Conservation (phyloP, 2,888 invertebrate species). For the Bellardia pandia region DNA sequence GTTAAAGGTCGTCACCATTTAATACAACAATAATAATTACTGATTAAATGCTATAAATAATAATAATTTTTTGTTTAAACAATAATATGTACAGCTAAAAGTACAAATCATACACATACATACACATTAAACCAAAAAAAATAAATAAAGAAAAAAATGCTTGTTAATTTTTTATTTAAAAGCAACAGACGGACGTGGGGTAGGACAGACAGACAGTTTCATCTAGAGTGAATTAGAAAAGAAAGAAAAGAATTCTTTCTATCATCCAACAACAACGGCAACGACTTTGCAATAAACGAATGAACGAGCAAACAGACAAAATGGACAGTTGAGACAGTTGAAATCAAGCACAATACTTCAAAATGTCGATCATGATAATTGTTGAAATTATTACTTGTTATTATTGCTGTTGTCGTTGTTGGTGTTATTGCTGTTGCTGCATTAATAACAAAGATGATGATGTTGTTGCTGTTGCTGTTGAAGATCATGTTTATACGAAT, state of each 20-base stretch:
- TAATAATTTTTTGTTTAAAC: conserved; percentile 36
- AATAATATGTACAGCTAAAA: conserved; percentile 43
- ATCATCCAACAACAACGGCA: conserved; percentile 9
- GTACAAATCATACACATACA: conserved; percentile 37
- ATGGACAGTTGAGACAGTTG: conserved; percentile 73
- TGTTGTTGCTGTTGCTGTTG: conserved; percentile 48
- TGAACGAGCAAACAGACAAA: conserved; percentile 54
- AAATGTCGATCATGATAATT: conserved; percentile 74
- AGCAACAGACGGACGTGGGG: conserved; percentile 29
- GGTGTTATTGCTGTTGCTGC: conserved; percentile 34
- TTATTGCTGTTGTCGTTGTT: conserved; percentile 32
- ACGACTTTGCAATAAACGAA: conserved; percentile 10
- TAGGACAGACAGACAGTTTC: background rate
- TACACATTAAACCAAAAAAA: conserved; percentile 9
- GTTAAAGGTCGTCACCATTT: conserved; percentile 81
- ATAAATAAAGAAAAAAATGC: conserved; percentile 4
- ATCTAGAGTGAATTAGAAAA: conserved; percentile 51
- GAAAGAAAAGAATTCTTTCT: conserved; percentile 48
- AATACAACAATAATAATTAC: conserved; percentile 82
- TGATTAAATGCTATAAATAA: conserved; percentile 80
- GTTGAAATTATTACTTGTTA: conserved; percentile 66
- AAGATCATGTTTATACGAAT: conserved; percentile 59
- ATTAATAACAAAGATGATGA: conserved; percentile 2
- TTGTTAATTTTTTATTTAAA: conserved; percentile 55
- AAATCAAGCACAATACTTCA: conserved; percentile 73